Percentiles rank a stretch among this genome's conserved stretches.
Conservation (phyloP, 2,888 invertebrate species). For the Pyrgus malvae region DNA sequence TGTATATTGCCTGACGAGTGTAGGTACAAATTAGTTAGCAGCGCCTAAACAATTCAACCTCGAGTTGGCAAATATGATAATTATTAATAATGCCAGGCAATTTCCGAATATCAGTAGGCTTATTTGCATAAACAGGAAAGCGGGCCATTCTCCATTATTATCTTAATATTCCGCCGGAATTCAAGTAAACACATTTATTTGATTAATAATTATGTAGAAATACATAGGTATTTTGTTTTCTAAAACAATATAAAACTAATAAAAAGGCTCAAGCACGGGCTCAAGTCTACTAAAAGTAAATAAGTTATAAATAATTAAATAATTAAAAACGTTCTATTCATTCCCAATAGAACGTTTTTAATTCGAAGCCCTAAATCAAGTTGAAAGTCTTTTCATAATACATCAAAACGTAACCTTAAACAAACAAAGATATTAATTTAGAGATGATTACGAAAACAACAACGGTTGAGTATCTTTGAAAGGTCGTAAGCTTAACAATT, state of each 20-base stretch:
- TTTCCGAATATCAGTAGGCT: background rate
- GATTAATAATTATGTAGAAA: too few relatives aligned
- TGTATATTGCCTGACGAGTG: conserved; percentile 22
- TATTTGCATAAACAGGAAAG: conserved; percentile 2
- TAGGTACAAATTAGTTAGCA: conserved; percentile 32
- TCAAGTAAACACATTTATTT: too few relatives aligned
- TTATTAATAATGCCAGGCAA: conserved; percentile 8
- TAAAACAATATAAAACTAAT: too few relatives aligned
- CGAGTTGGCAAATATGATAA: conserved; percentile 31
- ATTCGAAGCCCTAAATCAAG: too few relatives aligned
- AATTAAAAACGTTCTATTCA: too few relatives aligned
- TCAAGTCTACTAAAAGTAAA: too few relatives aligned
- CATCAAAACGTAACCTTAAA: background rate
- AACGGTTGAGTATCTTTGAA: conserved; percentile 18
- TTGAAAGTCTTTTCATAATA: background rate
- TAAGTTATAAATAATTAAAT: too few relatives aligned
- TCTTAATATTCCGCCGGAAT: background rate
- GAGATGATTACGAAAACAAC: conserved; percentile 14
- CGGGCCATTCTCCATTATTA: background rate
- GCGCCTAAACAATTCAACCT: conserved; percentile 33
- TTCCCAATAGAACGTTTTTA: too few relatives aligned
- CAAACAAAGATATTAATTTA: conserved; percentile 23
- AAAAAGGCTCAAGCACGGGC: too few relatives aligned
- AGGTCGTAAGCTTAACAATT: conserved; percentile 19
- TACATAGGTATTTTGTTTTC: too few relatives aligned